These are phyloP conservation scores for Cephalotes varians DNA, from an alignment of 2,888 invertebrate genomes.

Conservation along the genomic window DNA sequence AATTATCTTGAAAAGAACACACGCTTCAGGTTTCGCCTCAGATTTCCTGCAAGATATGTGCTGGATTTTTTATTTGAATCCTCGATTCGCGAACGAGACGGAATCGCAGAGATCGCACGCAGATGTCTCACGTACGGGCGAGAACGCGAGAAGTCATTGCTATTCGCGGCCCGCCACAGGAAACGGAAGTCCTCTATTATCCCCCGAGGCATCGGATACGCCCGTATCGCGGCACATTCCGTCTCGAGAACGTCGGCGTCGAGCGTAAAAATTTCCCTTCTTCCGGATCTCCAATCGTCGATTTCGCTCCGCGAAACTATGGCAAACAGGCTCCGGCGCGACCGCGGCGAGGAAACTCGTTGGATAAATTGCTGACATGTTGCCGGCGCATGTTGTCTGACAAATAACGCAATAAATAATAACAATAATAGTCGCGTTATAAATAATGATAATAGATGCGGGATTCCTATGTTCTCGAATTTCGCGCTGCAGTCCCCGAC, in stretches of 20 bases:
- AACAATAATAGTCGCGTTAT: background rate
- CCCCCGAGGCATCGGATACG: constrained; percentile 67
- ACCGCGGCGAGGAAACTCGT: background rate
- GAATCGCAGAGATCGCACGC: constrained; percentile 20
- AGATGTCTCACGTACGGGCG: constrained; percentile 56
- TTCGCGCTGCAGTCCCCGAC: background rate
- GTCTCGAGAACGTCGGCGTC: constrained; percentile 27
- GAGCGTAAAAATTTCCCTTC: constrained; percentile 25
- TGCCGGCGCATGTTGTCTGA: background rate
- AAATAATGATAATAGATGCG: too few species aligned
- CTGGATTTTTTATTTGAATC: background rate
- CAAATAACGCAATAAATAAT: background rate
- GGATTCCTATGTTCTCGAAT: background rate
- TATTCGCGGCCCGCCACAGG: constrained; percentile 80
- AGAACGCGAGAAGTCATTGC: constrained; percentile 77
- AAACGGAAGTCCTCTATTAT: constrained; percentile 83
- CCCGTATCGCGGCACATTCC: constrained; percentile 71
- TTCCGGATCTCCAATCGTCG: background rate
- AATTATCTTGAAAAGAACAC: background rate
- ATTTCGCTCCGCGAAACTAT: background rate
- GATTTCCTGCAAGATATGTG: background rate
- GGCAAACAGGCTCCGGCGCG: background rate
- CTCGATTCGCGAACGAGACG: constrained; percentile 4
- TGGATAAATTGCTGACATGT: background rate
- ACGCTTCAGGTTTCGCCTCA: background rate